Evolutionary conservation across 2,888 invertebrate species (phyloP).

Genomic region (Nomada flava): DNA sequence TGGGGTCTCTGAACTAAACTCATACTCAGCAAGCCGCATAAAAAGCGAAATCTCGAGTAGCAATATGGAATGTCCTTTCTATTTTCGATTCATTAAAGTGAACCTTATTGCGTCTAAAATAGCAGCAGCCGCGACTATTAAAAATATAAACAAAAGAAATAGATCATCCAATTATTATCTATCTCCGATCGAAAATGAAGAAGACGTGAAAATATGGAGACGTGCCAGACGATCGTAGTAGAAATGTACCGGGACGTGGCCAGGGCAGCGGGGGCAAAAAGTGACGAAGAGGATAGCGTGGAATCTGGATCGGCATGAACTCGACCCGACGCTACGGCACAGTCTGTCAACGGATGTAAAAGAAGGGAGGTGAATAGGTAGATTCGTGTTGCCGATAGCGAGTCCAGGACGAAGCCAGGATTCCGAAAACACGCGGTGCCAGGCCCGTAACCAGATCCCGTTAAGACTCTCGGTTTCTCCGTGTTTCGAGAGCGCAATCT

Average conservation of each 20-base stretch:
- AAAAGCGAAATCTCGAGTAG: no score
- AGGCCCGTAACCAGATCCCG: conserved; percentile 78
- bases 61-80: no score
- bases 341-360: conserved; percentile 51
- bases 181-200: no score
- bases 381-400: conserved; percentile 70
- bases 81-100: no score
- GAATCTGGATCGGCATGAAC: conserved; percentile 61
- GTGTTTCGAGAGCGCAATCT: conserved; percentile 74
- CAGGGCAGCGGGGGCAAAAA: not conserved
- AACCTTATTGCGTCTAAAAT: no score
- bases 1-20: conserved; percentile 24
- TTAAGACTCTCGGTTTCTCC: conserved; percentile 67
- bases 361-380: conserved; percentile 58
- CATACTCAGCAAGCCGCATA: no score
- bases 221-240: conserved; percentile 9
- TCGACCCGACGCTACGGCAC: conserved; percentile 25
- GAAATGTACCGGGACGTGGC: not conserved
- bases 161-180: no score
- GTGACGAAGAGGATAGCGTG: conserved; percentile 13
- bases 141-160: no score
- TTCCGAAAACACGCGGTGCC: conserved; percentile 71
- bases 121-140: no score
- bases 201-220: no score
- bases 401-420: conserved; percentile 58